Evolutionary conservation across 2,888 invertebrate genomes (phyloP).

Genomic region (Drosophila multiciliata): DNA sequence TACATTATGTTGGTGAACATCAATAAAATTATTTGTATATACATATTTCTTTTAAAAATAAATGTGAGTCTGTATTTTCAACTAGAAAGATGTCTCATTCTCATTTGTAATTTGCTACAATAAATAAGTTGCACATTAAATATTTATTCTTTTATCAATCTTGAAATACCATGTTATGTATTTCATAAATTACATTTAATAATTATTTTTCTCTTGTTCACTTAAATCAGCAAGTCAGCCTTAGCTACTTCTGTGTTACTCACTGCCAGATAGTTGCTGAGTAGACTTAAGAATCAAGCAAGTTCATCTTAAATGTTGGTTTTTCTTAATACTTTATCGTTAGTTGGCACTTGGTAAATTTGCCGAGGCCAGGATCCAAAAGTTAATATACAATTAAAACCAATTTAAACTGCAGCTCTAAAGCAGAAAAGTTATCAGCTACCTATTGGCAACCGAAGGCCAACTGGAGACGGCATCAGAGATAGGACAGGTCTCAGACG

Average conservation of each 20-base stretch:
- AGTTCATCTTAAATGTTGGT: slow-evolving; percentile 16
- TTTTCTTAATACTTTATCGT: slow-evolving; percentile 41
- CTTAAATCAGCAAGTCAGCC: background rate
- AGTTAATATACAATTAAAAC: slow-evolving; percentile 69
- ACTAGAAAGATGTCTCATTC: background rate
- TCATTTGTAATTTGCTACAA: background rate
- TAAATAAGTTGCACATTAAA: background rate
- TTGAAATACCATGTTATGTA: background rate
- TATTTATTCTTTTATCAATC: background rate
- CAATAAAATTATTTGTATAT: background rate
- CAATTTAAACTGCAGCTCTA: slow-evolving; percentile 65
- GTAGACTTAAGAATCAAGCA: background rate
- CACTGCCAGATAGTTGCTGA: background rate
- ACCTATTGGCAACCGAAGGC: slow-evolving; percentile 44
- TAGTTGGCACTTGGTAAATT: slow-evolving; percentile 62
- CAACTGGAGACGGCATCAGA: slow-evolving; percentile 13
- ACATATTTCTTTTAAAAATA: background rate
- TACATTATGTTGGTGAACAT: slow-evolving; percentile 23
- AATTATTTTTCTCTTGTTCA: background rate
- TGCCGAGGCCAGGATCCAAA: slow-evolving; percentile 30
- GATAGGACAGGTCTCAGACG: slow-evolving; percentile 10
- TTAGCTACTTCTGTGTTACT: background rate
- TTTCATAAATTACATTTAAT: background rate
- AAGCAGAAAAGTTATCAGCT: slow-evolving; percentile 73
- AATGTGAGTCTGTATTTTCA: background rate